These are phyloP conservation scores for Lasioglossum pauxillum DNA, from an alignment of 2,888 invertebrate species.

Conservation along the genomic window DNA sequence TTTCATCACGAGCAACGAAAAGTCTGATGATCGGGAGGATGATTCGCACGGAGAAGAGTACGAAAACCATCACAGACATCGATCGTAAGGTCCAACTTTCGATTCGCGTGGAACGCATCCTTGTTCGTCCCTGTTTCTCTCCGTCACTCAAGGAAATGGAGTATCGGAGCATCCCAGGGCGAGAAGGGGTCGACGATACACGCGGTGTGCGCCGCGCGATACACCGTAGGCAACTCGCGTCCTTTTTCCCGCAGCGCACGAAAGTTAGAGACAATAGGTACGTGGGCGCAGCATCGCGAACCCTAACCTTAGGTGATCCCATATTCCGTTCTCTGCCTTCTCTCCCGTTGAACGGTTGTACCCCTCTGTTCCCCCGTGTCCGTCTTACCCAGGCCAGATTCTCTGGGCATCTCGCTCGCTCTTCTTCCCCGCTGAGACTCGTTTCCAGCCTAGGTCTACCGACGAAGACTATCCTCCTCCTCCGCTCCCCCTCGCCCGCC, in stretches of 20 bases:
- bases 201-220: constrained; percentile 49
- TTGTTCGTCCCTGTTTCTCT: constrained; percentile 57
- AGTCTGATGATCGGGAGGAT: background rate
- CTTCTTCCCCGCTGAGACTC: constrained; percentile 33
- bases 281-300: constrained; percentile 83
- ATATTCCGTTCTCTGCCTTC: constrained; percentile 78
- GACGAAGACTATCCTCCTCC: constrained; percentile 57
- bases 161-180: constrained; percentile 69
- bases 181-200: constrained; percentile 65
- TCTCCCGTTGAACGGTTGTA: constrained; percentile 60
- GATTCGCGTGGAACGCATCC: constrained; percentile 41
- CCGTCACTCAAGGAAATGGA: constrained; percentile 69
- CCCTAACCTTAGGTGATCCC: constrained; percentile 82
- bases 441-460: constrained; percentile 42
- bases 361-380: constrained; percentile 62
- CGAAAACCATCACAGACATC: background rate
- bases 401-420: constrained; percentile 56
- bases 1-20: background rate
- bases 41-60: background rate
- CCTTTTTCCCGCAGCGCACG: constrained; percentile 74
- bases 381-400: constrained; percentile 42
- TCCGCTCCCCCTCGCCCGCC: constrained; percentile 67
- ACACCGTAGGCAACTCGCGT: constrained; percentile 73
- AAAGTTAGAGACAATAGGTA: constrained; percentile 79
- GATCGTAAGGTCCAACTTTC: constrained; percentile 14